These are phyloP conservation scores for Maylandia zebra DNA, from an alignment of 2,113 vertebrate genomes.

Conservation along the genomic window DNA sequence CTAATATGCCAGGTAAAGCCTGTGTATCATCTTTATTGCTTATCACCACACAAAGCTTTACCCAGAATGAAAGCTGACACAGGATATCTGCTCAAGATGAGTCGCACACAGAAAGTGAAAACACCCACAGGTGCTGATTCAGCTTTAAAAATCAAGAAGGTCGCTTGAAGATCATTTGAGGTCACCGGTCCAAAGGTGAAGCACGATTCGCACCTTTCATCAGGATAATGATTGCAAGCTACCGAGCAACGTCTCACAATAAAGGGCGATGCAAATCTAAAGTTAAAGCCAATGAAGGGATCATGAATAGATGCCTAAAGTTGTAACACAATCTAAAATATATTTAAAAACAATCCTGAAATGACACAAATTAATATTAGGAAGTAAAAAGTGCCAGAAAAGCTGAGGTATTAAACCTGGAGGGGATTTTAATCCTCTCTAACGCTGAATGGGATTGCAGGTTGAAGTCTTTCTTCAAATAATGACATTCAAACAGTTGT, in stretches of 20 bases:
- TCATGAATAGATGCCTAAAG: not conserved
- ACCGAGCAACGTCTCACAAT: not conserved
- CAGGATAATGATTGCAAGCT: not conserved
- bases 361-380: not conserved
- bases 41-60: not conserved
- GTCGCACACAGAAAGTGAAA: not conserved
- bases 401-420: not conserved
- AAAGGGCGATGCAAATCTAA: not conserved
- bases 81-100: not conserved
- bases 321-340: not conserved
- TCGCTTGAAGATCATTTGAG: not conserved
- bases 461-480: not conserved
- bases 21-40: not conserved
- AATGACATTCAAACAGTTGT: not conserved
- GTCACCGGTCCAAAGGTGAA: not conserved
- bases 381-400: not conserved
- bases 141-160: not conserved
- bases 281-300: not conserved
- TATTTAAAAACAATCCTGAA: not conserved
- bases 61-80: not conserved
- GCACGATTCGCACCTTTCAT: not conserved
- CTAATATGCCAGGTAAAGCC: not conserved
- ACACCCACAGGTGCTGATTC: not conserved
- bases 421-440: not conserved
- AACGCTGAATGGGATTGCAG: not conserved